Conservation (phyloP, 2,113 vertebrate species). For the Bungarus multicinctus region DNA sequence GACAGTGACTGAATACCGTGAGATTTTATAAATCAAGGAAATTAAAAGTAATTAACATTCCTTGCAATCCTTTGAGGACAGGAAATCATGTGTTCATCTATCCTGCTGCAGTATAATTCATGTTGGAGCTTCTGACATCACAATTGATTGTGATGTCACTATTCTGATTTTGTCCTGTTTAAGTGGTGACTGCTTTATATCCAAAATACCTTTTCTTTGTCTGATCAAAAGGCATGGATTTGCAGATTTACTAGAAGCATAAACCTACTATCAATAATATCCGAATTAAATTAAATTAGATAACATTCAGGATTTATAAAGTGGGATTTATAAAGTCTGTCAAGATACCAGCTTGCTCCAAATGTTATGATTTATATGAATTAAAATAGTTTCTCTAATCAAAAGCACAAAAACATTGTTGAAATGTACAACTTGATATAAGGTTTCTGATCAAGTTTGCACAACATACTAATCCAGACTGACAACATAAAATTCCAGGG, state of each 20-base stretch:
- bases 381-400: neutral
- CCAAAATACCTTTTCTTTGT: neutral
- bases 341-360: neutral
- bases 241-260: neutral
- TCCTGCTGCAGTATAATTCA: neutral
- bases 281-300: neutral
- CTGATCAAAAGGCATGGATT: neutral
- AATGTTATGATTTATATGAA: neutral
- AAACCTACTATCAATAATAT: neutral
- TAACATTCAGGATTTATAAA: neutral
- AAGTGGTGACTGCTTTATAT: neutral
- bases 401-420: neutral
- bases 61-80: conserved; percentile 5
- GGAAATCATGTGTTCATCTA: conserved; percentile 3
- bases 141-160: no score
- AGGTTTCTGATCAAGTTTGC: neutral
- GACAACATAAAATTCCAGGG: neutral
- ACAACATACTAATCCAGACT: neutral
- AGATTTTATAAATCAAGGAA: neutral
- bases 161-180: neutral
- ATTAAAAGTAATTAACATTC: conserved; percentile 15
- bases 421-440: neutral
- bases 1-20: neutral
- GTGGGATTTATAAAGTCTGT: neutral
- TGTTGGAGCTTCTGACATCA: neutral